Percentiles rank a stretch among this genome's conserved stretches.
Conservation (phyloP, 2,797 vertebrate genomes). For the Amniataba percoides region DNA sequence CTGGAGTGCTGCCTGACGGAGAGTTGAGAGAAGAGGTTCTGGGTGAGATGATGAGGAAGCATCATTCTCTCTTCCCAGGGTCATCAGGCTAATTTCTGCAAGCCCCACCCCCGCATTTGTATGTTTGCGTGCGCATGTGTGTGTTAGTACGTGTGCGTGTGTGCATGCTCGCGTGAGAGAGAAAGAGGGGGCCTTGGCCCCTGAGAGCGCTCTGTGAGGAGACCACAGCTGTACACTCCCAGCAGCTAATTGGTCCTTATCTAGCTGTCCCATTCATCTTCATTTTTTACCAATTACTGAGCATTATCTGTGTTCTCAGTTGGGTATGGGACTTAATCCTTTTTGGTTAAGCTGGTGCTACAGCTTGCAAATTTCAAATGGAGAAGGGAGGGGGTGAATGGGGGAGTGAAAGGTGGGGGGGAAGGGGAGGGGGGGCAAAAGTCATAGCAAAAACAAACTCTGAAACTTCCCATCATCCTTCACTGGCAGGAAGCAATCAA, state of each 20-base stretch:
- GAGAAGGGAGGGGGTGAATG: constrained; percentile 74
- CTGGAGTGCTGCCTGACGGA: constrained; percentile 85
- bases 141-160: constrained; percentile 18
- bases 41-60: constrained; percentile 90
- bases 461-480: constrained; percentile 87
- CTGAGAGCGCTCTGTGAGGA: constrained; percentile 97
- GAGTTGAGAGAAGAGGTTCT: constrained; percentile 82
- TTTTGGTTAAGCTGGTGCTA: constrained; percentile 99
- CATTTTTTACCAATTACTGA: constrained; percentile 99
- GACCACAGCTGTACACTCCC: constrained; percentile 99
- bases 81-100: constrained; percentile 92
- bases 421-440: constrained; percentile 85
- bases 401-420: constrained; percentile 56
- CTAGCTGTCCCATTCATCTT: constrained; percentile 99
- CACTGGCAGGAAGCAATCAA: constrained; percentile 75
- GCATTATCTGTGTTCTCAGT: constrained; percentile 99
- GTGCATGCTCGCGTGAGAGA: constrained; percentile 70
- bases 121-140: constrained; percentile 39
- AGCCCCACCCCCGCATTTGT: constrained; percentile 70
- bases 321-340: constrained; percentile 99
- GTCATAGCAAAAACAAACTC: constrained; percentile 90
- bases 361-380: constrained; percentile 99
- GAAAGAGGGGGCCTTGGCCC: constrained; percentile 94
- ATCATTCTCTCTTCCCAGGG: constrained; percentile 86
- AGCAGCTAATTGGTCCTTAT: constrained; percentile 99